phyloP scores from a whole-genome alignment of 92 coral and sea anemone genomes.

The Actinernus sp. region DNA sequence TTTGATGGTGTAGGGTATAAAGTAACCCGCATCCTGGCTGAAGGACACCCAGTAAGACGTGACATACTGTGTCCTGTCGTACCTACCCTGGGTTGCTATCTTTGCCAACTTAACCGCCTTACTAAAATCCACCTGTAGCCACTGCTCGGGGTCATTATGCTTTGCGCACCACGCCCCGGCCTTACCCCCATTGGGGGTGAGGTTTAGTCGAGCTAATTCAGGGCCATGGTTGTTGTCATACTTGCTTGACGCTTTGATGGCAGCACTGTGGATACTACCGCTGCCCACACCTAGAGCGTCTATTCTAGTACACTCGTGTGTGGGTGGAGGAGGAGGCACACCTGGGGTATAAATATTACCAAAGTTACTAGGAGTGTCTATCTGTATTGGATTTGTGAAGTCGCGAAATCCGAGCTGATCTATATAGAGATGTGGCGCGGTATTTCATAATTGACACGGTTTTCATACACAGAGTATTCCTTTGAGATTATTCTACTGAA shows the following conservation, averaged over 20 bases:
- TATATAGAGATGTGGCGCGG: too few relatives aligned
- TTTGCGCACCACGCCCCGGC: conserved; percentile 76
- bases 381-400: too few relatives aligned
- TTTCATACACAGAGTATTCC: too few relatives aligned
- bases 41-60: conserved; percentile 39
- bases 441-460: too few relatives aligned
- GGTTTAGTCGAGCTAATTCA: conserved; percentile 69
- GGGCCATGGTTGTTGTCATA: conserved; percentile 73
- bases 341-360: too few relatives aligned
- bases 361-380: too few relatives aligned
- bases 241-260: conserved; percentile 66
- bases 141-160: conserved; percentile 72
- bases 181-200: conserved; percentile 24
- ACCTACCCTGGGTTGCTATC: conserved; percentile 31
- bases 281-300: conserved; percentile 57
- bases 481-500: too few relatives aligned
- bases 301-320: conserved; percentile 48
- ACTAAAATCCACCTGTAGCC: conserved; percentile 66
- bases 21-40: conserved; percentile 45
- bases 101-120: conserved; percentile 29
- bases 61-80: conserved; percentile 11
- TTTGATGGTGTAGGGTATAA: conserved; percentile 21
- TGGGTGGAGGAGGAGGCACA: conserved; percentile 58
- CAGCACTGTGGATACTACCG: conserved; percentile 41
- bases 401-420: too few relatives aligned